Percentiles rank a stretch among this genome's conserved stretches.
phyloP scores from a whole-genome alignment of 2,113 vertebrate species.

The Alouatta palliata region DNA sequence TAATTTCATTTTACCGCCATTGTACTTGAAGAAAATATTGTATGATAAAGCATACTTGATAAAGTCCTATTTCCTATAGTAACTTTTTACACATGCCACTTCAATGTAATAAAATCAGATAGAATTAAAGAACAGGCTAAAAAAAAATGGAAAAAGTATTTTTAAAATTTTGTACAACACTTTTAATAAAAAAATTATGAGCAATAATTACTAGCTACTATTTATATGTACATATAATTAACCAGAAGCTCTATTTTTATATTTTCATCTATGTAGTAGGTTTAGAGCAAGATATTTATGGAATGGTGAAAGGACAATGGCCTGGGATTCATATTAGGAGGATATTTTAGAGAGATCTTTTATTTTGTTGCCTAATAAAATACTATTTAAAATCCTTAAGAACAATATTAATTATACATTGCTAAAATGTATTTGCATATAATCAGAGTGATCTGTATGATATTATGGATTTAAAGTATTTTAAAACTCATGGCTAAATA shows the following conservation, averaged over 20 bases:
- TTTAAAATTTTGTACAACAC: neutral
- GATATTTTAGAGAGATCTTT: neutral
- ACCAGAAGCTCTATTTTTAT: neutral
- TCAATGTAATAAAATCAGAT: neutral
- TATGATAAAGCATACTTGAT: slow-evolving; percentile 30
- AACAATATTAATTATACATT: neutral
- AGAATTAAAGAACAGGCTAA: neutral
- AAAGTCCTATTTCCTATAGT: slow-evolving; percentile 2
- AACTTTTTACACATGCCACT: neutral
- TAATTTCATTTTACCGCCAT: slow-evolving; percentile 28
- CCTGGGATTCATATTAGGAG: neutral
- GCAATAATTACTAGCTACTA: neutral
- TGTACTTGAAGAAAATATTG: neutral
- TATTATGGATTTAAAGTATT: neutral
- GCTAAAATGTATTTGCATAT: neutral
- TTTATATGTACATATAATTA: neutral
- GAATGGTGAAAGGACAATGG: neutral
- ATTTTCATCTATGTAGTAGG: neutral
- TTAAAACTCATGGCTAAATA: neutral
- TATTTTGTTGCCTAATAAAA: neutral
- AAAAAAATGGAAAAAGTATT: neutral
- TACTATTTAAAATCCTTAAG: neutral
- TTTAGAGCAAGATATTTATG: neutral
- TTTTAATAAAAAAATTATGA: neutral
- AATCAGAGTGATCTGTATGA: neutral